Conservation (phyloP, 2,888 invertebrate species). For the Cosmorhoe ocellata region DNA sequence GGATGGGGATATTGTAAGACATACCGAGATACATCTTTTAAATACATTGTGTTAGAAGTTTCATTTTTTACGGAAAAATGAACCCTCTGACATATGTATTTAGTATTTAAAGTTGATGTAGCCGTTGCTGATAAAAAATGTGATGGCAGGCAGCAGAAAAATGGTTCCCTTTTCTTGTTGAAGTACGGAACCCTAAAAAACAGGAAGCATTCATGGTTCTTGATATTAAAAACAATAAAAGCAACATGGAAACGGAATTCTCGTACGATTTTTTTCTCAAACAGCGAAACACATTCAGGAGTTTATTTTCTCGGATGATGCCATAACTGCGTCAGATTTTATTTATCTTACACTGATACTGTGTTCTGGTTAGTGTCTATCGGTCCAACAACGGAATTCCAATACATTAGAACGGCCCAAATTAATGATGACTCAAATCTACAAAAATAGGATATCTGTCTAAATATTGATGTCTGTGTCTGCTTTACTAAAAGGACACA, state of each 20-base stretch:
- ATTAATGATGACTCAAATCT: constrained; percentile 41
- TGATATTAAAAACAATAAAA: constrained; percentile 23
- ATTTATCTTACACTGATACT: constrained; percentile 30
- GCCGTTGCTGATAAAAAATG: too few species aligned
- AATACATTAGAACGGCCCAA: constrained; percentile 31
- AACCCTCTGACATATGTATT: too few species aligned
- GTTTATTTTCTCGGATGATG: constrained; percentile 31
- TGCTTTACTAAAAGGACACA: neutral
- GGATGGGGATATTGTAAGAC: too few species aligned
- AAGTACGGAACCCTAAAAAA: too few species aligned
- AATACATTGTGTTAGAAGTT: too few species aligned
- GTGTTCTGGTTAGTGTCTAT: constrained; percentile 35
- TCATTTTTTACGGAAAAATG: too few species aligned
- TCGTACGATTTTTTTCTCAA: constrained; percentile 10
- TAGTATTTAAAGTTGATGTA: too few species aligned
- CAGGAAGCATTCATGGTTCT: too few species aligned
- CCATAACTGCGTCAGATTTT: constrained; percentile 31
- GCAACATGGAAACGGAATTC: constrained; percentile 13
- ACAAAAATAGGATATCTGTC: constrained; percentile 35
- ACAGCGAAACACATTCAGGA: constrained; percentile 16
- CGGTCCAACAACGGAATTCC: constrained; percentile 21
- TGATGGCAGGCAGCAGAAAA: too few species aligned
- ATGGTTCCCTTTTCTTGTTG: too few species aligned
- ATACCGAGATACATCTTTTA: too few species aligned
- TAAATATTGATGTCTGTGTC: too few species aligned